Percentiles rank a stretch among this genome's conserved stretches.
Conservation (phyloP, 2,888 invertebrate species). For the Lepidocyrtinus sp. region DNA sequence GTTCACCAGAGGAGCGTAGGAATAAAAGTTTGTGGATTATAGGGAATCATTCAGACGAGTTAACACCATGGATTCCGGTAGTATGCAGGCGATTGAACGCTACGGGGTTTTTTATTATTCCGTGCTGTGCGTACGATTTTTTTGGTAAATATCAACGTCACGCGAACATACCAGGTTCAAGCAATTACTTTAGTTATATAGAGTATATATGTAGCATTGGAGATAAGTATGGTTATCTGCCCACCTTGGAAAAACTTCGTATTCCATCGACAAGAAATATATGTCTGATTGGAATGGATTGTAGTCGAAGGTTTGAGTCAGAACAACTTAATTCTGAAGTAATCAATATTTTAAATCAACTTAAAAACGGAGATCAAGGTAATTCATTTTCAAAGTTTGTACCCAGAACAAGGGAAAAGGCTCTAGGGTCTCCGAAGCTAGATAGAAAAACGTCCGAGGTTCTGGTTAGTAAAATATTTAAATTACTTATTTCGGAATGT, state of each 20-base stretch:
- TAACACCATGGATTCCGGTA: conserved; percentile 99
- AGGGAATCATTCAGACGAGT: conserved; percentile 98
- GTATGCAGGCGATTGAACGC: conserved; percentile 87
- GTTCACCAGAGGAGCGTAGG: neutral
- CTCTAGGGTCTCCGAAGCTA: conserved; percentile 71
- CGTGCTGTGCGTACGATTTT: conserved; percentile 87
- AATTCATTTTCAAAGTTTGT: conserved; percentile 25
- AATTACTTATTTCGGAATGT: conserved; percentile 26
- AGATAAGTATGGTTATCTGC: conserved; percentile 86
- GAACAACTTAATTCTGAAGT: conserved; percentile 5
- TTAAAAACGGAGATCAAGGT: conserved; percentile 28
- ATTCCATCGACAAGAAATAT: conserved; percentile 93
- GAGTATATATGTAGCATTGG: conserved; percentile 73
- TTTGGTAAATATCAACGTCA: conserved; percentile 79
- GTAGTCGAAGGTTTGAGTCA: conserved; percentile 41
- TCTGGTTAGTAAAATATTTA: conserved; percentile 43
- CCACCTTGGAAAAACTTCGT: conserved; percentile 85
- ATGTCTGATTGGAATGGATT: conserved; percentile 56
- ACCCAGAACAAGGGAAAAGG: conserved; percentile 30
- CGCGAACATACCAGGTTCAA: conserved; percentile 72
- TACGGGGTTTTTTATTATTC: conserved; percentile 88
- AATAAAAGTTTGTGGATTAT: conserved; percentile 90
- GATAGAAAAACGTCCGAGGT: conserved; percentile 5
- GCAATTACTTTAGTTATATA: conserved; percentile 80
- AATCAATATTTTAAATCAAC: conserved; percentile 12